Conservation (phyloP, 2,797 vertebrate species). For the Malurus leucopterus region DNA sequence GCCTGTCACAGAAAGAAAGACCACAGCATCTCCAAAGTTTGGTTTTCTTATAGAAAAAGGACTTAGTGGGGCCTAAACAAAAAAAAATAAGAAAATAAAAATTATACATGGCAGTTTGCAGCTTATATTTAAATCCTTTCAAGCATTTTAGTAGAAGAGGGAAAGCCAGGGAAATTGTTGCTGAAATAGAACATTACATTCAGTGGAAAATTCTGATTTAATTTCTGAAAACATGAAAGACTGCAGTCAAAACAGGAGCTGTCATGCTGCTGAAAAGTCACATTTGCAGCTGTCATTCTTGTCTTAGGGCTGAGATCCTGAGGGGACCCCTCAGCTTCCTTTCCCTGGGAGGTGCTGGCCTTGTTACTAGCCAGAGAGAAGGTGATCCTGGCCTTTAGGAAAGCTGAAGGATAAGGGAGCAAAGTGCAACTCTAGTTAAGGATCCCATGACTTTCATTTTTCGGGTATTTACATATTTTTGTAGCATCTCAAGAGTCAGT, state of each 20-base stretch:
- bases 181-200: background rate
- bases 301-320: background rate
- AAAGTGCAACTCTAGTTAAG: background rate
- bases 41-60: background rate
- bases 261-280: background rate
- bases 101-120: background rate
- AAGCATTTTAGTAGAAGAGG: background rate
- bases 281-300: slow-evolving; percentile 20
- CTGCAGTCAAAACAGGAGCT: background rate
- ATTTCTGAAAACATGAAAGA: slow-evolving; percentile 3
- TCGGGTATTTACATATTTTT: background rate
- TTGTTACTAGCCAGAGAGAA: background rate
- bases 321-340: background rate
- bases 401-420: background rate
- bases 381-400: background rate
- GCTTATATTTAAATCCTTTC: background rate
- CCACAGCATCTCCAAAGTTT: background rate
- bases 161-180: background rate
- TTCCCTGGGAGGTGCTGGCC: background rate
- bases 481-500: background rate
- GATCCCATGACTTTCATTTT: background rate
- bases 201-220: slow-evolving; percentile 11
- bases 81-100: background rate
- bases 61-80: background rate
- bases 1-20: background rate